These are phyloP conservation scores for Takifugu bimaculatus DNA, from an alignment of 2,113 vertebrate genomes.

Conservation along the genomic window DNA sequence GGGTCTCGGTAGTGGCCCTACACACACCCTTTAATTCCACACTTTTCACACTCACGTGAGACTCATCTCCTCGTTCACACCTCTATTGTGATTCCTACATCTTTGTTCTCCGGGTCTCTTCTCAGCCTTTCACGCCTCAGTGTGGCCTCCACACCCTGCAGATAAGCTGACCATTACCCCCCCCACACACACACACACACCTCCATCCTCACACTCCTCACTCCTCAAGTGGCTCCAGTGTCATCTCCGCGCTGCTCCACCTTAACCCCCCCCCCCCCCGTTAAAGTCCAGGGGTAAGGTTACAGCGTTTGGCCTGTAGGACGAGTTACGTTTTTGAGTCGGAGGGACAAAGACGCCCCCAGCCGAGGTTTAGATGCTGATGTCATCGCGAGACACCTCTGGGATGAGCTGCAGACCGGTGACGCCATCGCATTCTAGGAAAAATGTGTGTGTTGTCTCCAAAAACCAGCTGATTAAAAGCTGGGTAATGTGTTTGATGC, in stretches of 20 bases:
- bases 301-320: constrained; percentile 27
- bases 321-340: constrained; percentile 31
- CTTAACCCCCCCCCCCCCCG: constrained; percentile 7
- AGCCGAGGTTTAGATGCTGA: constrained; percentile 44
- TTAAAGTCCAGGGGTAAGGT: constrained; percentile 23
- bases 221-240: constrained; percentile 23
- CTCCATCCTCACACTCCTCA: constrained; percentile 4
- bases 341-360: constrained; percentile 32
- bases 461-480: too few species aligned
- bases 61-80: constrained; percentile 41
- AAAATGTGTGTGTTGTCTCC: not conserved
- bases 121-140: constrained; percentile 61
- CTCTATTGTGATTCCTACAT: constrained; percentile 61
- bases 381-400: constrained; percentile 46
- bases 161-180: constrained; percentile 27
- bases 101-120: constrained; percentile 28
- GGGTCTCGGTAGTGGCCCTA: too few species aligned
- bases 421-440: constrained; percentile 48
- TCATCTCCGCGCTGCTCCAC: constrained; percentile 9
- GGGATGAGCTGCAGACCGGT: constrained; percentile 39
- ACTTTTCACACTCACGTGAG: constrained; percentile 41
- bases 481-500: too few species aligned
- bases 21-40: constrained; percentile 40
- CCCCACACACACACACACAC: not conserved
- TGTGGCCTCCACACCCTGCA: constrained; percentile 35